Evolutionary conservation across 2,113 vertebrate species (phyloP).

Genomic region (Pterocles orientalis): DNA sequence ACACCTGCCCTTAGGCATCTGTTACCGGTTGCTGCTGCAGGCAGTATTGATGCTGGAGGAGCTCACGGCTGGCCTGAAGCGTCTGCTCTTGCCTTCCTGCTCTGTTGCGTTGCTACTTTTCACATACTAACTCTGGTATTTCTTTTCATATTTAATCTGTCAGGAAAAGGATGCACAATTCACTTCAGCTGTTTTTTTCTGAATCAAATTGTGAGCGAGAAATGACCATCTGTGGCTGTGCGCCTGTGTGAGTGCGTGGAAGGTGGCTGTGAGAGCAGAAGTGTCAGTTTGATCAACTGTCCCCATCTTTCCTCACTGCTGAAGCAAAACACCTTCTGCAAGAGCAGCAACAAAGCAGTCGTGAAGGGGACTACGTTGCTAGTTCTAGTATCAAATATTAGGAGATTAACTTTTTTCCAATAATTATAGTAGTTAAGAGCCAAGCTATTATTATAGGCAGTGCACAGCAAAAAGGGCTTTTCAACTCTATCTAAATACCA

Average conservation of each 20-base stretch:
- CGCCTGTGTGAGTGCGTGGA: background rate
- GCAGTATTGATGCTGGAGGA: background rate
- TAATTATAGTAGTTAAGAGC: background rate
- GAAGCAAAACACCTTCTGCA: background rate
- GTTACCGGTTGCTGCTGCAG: background rate
- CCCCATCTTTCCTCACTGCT: background rate
- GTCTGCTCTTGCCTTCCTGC: background rate
- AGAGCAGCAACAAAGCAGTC: background rate
- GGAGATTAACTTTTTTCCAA: background rate
- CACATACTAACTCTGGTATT: background rate
- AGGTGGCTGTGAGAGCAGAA: background rate
- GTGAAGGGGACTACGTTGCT: background rate
- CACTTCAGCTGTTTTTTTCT: background rate
- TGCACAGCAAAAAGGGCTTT: background rate
- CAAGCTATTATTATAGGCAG: background rate
- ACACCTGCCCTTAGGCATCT: background rate
- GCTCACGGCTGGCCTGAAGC: fast-evolving
- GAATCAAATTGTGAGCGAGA: background rate
- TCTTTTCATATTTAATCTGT: background rate
- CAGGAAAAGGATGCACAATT: background rate
- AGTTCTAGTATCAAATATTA: background rate
- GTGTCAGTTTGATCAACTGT: background rate
- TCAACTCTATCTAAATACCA: background rate
- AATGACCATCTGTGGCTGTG: background rate
- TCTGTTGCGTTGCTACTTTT: background rate